Evolutionary conservation across 1,140 invertebrate species (phyloP), one percentile per base, ranked within the genome.

Genomic region (Ceratosolen solmsi): DNA sequence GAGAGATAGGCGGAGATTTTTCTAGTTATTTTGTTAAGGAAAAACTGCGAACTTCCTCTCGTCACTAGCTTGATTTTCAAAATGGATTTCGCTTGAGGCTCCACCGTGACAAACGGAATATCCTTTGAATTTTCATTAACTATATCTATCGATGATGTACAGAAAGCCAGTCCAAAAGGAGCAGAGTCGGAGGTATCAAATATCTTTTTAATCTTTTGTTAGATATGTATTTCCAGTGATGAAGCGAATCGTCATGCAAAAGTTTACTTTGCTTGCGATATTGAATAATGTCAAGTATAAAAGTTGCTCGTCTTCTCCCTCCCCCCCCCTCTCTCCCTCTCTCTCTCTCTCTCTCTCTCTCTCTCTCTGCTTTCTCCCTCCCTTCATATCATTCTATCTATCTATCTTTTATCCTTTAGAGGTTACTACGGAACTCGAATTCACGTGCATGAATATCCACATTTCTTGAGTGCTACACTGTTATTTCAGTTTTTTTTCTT

Each of bases 51-150:
- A 1, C 33, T 63, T 76, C 54, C 56, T 76, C 46, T 76, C 33
- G 51, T 13, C 22, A 41, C 15, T 27, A 5, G 30, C 46, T 51
- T n/a, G 56, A 60, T 60, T 27, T 27, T 27, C 56, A 27, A 41
- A 49, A 41, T 20, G 38, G 25, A 54, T 30, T 54, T 58, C 30
- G 51, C 73, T 51, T 51, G 51, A 56, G 54, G 30, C 73, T 33
- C 5, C 36, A 8, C 51, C 71, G 49, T 25, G 71, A 54, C 72
- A 36, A 54, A 56, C 20, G 38, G 38, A 25, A 46, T 56, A 74
- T 74, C 72, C 51, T 77, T 83, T 82, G 63, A 76, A 80, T 82
- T 83, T 83, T 77, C 75, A 82, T 80, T 73, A 63, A 27, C 22
- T 9, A 38, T 33, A 38, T 7, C 0, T 33, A n/a, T 17, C 9